Conservation (phyloP, 2,888 invertebrate species). For the Ptychoptera contaminata region DNA sequence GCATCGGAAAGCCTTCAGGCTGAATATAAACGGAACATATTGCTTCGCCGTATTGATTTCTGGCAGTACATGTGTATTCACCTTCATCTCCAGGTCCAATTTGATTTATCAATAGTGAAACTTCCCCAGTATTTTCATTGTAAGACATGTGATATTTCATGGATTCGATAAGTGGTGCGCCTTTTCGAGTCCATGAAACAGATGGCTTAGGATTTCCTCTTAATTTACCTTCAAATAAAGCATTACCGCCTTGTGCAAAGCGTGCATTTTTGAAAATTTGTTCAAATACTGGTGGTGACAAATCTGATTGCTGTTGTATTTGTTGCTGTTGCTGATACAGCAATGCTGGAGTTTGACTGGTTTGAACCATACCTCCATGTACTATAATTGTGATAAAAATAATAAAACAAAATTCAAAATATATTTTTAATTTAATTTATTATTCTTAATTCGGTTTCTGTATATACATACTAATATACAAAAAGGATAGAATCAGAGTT, state of each 20-base stretch:
- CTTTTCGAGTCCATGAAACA: conserved; percentile 82
- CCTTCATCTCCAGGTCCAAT: conserved; percentile 94
- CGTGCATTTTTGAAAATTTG: conserved; percentile 89
- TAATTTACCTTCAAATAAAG: conserved; percentile 81
- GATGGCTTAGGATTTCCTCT: conserved; percentile 82
- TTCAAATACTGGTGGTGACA: conserved; percentile 87
- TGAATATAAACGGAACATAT: conserved; percentile 91
- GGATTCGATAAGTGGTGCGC: conserved; percentile 65
- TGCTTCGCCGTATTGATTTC: conserved; percentile 91
- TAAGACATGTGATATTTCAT: conserved; percentile 82
- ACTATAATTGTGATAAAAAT: conserved; percentile 11
- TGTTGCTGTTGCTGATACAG: conserved; percentile 6
- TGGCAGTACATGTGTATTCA: conserved; percentile 89
- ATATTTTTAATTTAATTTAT: neutral
- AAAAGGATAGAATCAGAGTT: too few relatives aligned
- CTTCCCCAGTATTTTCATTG: conserved; percentile 78
- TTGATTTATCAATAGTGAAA: conserved; percentile 80
- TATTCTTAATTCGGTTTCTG: too few relatives aligned
- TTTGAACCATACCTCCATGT: conserved; percentile 18
- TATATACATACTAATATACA: too few relatives aligned
- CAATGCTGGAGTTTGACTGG: conserved; percentile 5
- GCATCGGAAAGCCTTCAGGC: conserved; percentile 66
- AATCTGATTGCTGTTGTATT: conserved; percentile 49
- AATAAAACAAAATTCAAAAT: conserved; percentile 1
- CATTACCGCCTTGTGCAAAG: conserved; percentile 88